phyloP scores from a whole-genome alignment of 2,113 vertebrate genomes.

The Heteronetta atricapilla region DNA sequence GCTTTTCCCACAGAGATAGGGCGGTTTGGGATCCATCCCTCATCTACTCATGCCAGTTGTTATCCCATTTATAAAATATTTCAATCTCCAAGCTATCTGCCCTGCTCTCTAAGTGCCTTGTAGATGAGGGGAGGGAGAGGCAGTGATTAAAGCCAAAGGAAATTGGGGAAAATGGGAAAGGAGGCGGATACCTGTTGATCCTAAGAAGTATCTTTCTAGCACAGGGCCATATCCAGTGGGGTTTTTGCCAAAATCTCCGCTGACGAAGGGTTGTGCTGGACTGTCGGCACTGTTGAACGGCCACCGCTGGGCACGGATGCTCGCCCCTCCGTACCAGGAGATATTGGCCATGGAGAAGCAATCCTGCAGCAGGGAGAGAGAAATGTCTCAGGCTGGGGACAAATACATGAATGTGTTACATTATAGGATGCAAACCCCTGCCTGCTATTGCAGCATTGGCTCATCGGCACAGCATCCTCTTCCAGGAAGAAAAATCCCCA shows the following conservation, averaged over 20 bases:
- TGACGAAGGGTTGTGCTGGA: conserved; percentile 79
- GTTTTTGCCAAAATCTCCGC: conserved; percentile 77
- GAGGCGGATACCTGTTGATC: conserved; percentile 83
- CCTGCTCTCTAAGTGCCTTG: not conserved
- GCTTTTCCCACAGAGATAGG: not conserved
- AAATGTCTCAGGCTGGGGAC: rapidly evolving
- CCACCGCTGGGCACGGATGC: conserved; percentile 81
- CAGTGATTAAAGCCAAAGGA: rapidly evolving
- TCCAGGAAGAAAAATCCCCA: not conserved
- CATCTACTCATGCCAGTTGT: rapidly evolving
- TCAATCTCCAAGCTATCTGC: rapidly evolving
- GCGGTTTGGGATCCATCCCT: rapidly evolving
- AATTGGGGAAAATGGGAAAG: rapidly evolving
- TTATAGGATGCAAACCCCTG: not conserved
- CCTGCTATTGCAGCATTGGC: rapidly evolving
- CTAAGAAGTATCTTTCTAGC: conserved; percentile 88
- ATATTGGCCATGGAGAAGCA: conserved; percentile 92
- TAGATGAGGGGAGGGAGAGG: rapidly evolving
- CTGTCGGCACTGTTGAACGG: conserved; percentile 82
- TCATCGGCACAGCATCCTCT: not conserved
- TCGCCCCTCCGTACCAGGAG: conserved; percentile 89
- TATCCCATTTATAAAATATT: rapidly evolving
- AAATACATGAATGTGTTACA: rapidly evolving
- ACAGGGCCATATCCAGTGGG: conserved; percentile 83
- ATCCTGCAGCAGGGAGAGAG: conserved; percentile 71